Conservation (phyloP, 2,797 vertebrate genomes). For the Okamejei kenojei region DNA sequence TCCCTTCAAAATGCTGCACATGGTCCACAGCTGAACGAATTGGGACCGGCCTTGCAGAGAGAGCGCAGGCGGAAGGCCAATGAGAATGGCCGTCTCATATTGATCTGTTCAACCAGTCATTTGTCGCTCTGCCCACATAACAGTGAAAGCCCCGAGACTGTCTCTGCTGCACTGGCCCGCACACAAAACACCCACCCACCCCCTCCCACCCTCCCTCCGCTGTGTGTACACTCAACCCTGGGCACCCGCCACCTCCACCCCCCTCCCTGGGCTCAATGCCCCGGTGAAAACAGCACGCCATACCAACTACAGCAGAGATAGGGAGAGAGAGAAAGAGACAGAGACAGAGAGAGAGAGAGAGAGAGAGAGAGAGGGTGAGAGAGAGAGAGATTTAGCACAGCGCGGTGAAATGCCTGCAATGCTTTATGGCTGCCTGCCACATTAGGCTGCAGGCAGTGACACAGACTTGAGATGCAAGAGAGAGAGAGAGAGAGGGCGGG, state of each 20-base stretch:
- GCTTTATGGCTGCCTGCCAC: slow-evolving; percentile 35
- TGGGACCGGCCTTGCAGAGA: slow-evolving; percentile 51
- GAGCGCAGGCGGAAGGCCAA: slow-evolving; percentile 54
- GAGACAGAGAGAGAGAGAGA: too few species aligned
- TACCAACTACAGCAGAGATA: slow-evolving; percentile 1
- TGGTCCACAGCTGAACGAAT: slow-evolving; percentile 60
- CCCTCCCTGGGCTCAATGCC: too few species aligned
- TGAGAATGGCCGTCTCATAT: slow-evolving; percentile 52
- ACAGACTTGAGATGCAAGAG: slow-evolving; percentile 23
- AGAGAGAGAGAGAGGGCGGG: too few species aligned
- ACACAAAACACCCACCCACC: too few species aligned
- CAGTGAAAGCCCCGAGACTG: slow-evolving; percentile 48
- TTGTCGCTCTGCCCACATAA: slow-evolving; percentile 57
- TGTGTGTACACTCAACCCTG: too few species aligned
- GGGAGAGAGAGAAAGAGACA: too few species aligned
- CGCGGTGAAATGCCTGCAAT: slow-evolving; percentile 19
- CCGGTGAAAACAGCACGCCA: background rate
- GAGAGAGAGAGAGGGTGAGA: too few species aligned
- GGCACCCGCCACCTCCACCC: too few species aligned
- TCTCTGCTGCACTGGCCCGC: slow-evolving; percentile 4
- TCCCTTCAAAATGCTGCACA: slow-evolving; percentile 62
- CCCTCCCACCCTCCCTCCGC: too few species aligned
- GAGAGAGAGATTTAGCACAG: slow-evolving; percentile 8
- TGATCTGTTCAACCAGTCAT: slow-evolving; percentile 51
- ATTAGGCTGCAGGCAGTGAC: slow-evolving; percentile 33